These are phyloP conservation scores for Scolopax mira DNA, from an alignment of 2,113 vertebrate species.

Conservation along the genomic window DNA sequence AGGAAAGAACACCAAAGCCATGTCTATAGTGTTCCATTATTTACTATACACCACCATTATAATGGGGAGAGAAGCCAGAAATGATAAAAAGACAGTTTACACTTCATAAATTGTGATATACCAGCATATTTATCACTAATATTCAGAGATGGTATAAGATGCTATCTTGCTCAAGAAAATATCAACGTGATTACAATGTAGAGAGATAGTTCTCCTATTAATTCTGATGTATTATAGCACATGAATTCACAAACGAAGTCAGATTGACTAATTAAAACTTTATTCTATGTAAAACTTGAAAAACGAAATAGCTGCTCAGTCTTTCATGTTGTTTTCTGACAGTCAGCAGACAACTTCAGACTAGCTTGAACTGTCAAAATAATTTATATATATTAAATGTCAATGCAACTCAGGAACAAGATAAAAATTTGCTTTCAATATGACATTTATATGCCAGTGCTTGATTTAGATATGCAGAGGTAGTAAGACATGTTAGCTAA, in stretches of 20 bases:
- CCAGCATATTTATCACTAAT: constrained; percentile 7
- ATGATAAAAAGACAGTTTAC: constrained; percentile 6
- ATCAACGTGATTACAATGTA: neutral
- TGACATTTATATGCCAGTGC: constrained; percentile 70
- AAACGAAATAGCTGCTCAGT: constrained; percentile 33
- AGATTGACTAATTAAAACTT: constrained; percentile 65
- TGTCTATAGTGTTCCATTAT: neutral
- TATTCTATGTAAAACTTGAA: constrained; percentile 51
- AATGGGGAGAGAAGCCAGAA: neutral
- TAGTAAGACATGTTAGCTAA: constrained; percentile 62
- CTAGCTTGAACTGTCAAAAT: constrained; percentile 66
- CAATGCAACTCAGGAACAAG: constrained; percentile 62
- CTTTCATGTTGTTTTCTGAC: constrained; percentile 66
- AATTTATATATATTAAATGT: constrained; percentile 73
- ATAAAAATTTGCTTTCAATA: constrained; percentile 70
- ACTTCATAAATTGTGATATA: neutral
- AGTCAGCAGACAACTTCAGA: constrained; percentile 61
- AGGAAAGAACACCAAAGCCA: neutral
- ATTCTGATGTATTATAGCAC: constrained; percentile 4
- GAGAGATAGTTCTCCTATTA: neutral
- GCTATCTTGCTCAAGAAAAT: constrained; percentile 1
- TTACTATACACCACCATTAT: neutral
- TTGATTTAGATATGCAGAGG: constrained; percentile 74
- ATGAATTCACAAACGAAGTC: neutral
- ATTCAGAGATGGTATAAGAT: neutral